Percentiles rank a stretch among this genome's conserved stretches.
Conservation (phyloP, 2,888 invertebrate species). For the Clusia tigrina region DNA sequence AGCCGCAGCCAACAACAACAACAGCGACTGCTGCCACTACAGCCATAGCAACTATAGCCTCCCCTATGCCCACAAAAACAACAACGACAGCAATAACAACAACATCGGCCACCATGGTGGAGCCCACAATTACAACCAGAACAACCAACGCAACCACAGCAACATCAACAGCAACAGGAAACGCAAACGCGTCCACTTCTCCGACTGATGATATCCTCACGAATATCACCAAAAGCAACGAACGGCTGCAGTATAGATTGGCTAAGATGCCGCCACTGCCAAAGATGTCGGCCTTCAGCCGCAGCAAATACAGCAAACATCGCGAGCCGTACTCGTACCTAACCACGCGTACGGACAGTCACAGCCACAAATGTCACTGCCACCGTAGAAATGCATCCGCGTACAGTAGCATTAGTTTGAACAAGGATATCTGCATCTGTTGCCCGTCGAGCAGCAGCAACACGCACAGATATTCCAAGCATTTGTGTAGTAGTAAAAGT, state of each 20-base stretch:
- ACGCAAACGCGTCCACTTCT: constrained; percentile 53
- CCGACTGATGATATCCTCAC: constrained; percentile 50
- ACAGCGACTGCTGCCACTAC: background rate
- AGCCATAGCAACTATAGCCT: too few relatives aligned
- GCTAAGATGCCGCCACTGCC: constrained; percentile 58
- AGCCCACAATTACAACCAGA: constrained; percentile 20
- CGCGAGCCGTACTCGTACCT: background rate
- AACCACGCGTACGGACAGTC: constrained; percentile 23
- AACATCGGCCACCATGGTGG: background rate
- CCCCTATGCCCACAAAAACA: background rate
- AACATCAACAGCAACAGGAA: constrained; percentile 42
- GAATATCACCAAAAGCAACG: constrained; percentile 56
- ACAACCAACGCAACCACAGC: constrained; percentile 15
- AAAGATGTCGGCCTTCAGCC: constrained; percentile 34
- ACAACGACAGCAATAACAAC: background rate
- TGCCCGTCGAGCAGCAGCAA: background rate
- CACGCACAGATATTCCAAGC: background rate
- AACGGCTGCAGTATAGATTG: constrained; percentile 50
- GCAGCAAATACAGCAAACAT: constrained; percentile 13
- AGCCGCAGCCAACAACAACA: background rate
- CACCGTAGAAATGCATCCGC: constrained; percentile 42
- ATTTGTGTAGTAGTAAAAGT: constrained; percentile 9
- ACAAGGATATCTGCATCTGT: background rate
- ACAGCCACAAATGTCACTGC: constrained; percentile 35
- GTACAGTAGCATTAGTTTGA: constrained; percentile 5